These are phyloP conservation scores for Teleogryllus oceanicus DNA, from an alignment of 2,888 invertebrate genomes.

Conservation along the genomic window DNA sequence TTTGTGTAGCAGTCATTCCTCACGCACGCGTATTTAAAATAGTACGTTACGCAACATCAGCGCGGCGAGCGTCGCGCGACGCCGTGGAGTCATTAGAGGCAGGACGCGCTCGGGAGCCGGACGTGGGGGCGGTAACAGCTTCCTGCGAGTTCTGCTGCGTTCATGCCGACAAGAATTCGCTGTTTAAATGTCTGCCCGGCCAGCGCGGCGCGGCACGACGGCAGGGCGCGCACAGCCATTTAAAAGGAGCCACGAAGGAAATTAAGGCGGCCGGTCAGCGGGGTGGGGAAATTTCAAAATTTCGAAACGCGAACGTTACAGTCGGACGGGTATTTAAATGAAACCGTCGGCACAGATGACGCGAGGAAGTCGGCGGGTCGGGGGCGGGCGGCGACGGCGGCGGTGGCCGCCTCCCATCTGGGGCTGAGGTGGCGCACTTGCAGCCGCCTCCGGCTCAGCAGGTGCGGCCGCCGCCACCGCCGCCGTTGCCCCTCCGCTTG, in stretches of 20 bases:
- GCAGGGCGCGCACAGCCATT: neutral
- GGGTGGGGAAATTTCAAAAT: conserved; percentile 10
- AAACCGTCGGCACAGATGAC: conserved; percentile 18
- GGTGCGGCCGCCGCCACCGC: neutral
- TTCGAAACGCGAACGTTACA: neutral
- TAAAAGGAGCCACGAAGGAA: neutral
- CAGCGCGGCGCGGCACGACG: too few relatives aligned
- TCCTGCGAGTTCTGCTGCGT: neutral
- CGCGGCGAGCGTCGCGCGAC: too few relatives aligned
- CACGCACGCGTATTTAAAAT: neutral
- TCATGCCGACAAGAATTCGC: conserved; percentile 1
- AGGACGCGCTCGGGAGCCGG: neutral
- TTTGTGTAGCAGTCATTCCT: too few relatives aligned
- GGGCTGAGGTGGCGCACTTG: neutral
- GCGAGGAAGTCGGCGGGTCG: neutral
- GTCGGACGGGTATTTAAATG: neutral
- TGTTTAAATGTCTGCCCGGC: neutral
- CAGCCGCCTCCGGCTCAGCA: neutral
- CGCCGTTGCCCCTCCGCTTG: neutral
- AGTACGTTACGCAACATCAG: neutral
- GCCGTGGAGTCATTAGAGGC: too few relatives aligned
- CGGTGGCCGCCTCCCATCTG: neutral
- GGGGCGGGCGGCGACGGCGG: neutral
- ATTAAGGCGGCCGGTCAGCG: neutral
- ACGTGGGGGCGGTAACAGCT: neutral